Evolutionary conservation across 2,113 vertebrate species (phyloP), one percentile per base, ranked within the genome.

Genomic region (Sinosuthora webbiana): DNA sequence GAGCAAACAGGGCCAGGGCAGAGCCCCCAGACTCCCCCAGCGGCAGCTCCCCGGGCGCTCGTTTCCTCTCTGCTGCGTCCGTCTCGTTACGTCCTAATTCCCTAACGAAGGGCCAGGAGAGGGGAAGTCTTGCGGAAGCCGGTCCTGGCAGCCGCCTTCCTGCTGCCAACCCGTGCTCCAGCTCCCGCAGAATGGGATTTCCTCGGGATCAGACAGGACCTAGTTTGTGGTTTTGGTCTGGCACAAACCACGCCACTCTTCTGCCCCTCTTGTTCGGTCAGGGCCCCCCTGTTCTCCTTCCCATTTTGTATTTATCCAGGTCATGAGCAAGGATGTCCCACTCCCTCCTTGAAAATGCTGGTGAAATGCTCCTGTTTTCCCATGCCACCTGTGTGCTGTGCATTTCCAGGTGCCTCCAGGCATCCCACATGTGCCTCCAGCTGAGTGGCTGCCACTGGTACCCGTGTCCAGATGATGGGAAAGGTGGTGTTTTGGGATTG

Each of bases 111-210:
- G 87, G 87, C 93, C 87, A 50, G 6, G 77, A 19, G 73, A 95
- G 96, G 75, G 95, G 93, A 96, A 96, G 95, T 74, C 89, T 95
- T 93, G 91, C 50, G 90, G 96, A 94, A 96, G 93, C 91, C 42
- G 0, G 1, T 83, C 64, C 93, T 89, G 91, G 93, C 89, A 95
- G 90, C 76, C 15, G 75, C 4, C 53, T 84, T 94, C 91, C 93
- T 89, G 89, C 91, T 39, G 5, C 93, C 89, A 70, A 2, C 59
- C 50, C n/a, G 0, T 0, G 5, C 83, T 33, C 31, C 8, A 0
- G 83, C 93, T 33, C 39, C 1, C 0, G 15, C 80, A 42, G 6
- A 31, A 23, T 0, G 7, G 1, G 10, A 42, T 74, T 92, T 96
- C 80, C 89, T 67, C 0, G 1, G 77, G 7, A 25, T 28, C 0